These are phyloP conservation scores for Drosophila emarginata DNA, from an alignment of 2,888 invertebrate genomes.

Conservation along the genomic window DNA sequence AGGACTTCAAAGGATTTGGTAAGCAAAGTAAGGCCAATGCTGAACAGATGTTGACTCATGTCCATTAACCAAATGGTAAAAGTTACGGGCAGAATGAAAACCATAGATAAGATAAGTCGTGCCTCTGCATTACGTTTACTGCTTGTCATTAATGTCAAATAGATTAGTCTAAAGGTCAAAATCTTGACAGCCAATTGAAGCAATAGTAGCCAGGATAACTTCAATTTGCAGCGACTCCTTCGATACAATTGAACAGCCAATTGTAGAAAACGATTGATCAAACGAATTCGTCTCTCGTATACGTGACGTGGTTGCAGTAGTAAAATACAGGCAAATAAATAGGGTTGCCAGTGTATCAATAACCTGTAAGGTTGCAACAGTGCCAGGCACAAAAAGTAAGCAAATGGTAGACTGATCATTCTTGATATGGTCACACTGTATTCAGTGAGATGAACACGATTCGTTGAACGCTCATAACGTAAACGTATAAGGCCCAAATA, in stretches of 20 bases:
- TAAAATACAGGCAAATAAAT: conserved; percentile 46
- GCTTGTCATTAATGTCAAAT: neutral
- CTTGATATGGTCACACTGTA: conserved; percentile 53
- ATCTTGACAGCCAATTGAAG: conserved; percentile 42
- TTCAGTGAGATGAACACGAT: conserved; percentile 44
- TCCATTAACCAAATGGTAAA: conserved; percentile 53
- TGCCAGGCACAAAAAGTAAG: conserved; percentile 34
- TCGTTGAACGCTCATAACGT: conserved; percentile 33
- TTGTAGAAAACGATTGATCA: conserved; percentile 45
- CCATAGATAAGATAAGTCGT: neutral
- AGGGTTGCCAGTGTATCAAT: conserved; percentile 52
- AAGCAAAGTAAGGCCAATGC: conserved; percentile 38
- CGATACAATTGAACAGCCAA: conserved; percentile 41
- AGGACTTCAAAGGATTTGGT: conserved; percentile 48
- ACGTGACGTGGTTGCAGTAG: conserved; percentile 42
- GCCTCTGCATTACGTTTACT: neutral
- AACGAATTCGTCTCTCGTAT: conserved; percentile 21
- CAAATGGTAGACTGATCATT: conserved; percentile 37
- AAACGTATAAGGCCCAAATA: conserved; percentile 50
- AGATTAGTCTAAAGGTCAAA: conserved; percentile 35
- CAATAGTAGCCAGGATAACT: conserved; percentile 49
- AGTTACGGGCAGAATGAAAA: conserved; percentile 39
- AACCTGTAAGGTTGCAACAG: conserved; percentile 29
- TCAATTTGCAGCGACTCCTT: conserved; percentile 29
- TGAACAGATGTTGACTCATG: conserved; percentile 41